Evolutionary conservation across 2,888 invertebrate genomes (phyloP).

Genomic region (Nephrocerus scutellatus): DNA sequence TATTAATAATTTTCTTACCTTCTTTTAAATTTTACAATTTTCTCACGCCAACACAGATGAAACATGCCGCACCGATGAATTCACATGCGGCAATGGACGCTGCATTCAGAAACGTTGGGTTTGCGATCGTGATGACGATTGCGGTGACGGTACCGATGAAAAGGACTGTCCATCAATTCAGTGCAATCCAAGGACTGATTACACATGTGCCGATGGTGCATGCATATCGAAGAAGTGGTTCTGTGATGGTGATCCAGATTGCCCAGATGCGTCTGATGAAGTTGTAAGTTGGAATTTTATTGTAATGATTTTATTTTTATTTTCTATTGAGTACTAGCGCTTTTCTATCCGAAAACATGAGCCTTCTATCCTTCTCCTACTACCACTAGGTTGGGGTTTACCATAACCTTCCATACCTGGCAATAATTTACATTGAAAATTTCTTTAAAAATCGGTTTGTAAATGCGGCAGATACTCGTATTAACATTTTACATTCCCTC

Average conservation of each 20-base stretch:
- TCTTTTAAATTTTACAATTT: conserved; percentile 17
- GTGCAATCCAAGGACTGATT: conserved; percentile 65
- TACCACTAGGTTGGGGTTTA: too few species aligned
- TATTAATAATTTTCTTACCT: conserved; percentile 5
- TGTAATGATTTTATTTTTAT: too few species aligned
- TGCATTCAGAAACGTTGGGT: conserved; percentile 83
- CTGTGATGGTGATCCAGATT: conserved; percentile 84
- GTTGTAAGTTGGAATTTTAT: too few species aligned
- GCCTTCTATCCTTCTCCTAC: too few species aligned
- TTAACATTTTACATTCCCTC: too few species aligned
- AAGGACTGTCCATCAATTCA: conserved; percentile 63
- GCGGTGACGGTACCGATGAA: conserved; percentile 79
- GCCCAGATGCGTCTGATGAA: conserved; percentile 78
- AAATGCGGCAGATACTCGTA: too few species aligned
- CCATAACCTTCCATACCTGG: too few species aligned
- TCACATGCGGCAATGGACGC: conserved; percentile 83
- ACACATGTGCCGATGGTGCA: conserved; percentile 65
- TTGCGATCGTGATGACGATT: conserved; percentile 82
- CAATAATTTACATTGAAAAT: too few species aligned
- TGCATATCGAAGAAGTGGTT: conserved; percentile 76
- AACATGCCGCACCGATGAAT: conserved; percentile 86
- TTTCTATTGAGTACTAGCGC: too few species aligned
- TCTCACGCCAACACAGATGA: conserved; percentile 55
- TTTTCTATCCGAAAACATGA: too few species aligned
- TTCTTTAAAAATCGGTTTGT: too few species aligned